These are phyloP conservation scores for Idaea aversata DNA, from an alignment of 2,888 invertebrate species.

Conservation along the genomic window DNA sequence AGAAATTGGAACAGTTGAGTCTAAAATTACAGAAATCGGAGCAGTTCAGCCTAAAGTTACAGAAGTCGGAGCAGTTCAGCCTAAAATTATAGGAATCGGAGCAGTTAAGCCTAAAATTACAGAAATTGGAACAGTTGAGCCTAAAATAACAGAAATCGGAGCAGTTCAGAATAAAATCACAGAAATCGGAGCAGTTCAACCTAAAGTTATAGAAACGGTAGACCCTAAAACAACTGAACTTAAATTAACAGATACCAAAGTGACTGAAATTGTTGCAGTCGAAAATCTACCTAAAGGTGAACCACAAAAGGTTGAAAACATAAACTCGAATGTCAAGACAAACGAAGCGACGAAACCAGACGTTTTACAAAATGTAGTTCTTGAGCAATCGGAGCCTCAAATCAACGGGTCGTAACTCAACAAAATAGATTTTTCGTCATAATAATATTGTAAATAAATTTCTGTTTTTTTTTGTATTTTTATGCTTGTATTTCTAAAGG, in stretches of 20 bases:
- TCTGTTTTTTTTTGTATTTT: constrained; percentile 1
- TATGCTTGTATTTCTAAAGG: not conserved
- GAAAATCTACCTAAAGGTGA: constrained; percentile 2
- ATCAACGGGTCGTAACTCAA: not conserved
- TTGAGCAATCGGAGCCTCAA: not conserved
- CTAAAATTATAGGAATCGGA: constrained; percentile 18
- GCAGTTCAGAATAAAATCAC: not conserved
- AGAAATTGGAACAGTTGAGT: constrained; percentile 7
- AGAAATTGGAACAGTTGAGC: constrained; percentile 8
- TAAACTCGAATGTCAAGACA: not conserved
- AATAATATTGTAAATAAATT: constrained; percentile 2
- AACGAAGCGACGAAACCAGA: not conserved
- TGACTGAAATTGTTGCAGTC: not conserved
- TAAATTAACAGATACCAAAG: not conserved
- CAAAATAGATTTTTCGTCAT: not conserved
- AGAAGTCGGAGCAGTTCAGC: constrained; percentile 9
- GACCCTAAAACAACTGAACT: not conserved
- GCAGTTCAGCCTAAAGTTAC: constrained; percentile 9
- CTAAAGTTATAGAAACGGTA: not conserved
- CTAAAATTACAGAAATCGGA: constrained; percentile 18
- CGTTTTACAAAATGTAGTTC: not conserved
- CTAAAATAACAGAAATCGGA: not conserved
- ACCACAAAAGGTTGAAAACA: constrained; percentile 5
- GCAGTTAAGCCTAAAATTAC: constrained; percentile 8
- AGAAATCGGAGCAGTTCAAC: not conserved